Base-by-base conservation (phyloP, 2,888 invertebrate species). In the Lasius platythorax region DNA sequence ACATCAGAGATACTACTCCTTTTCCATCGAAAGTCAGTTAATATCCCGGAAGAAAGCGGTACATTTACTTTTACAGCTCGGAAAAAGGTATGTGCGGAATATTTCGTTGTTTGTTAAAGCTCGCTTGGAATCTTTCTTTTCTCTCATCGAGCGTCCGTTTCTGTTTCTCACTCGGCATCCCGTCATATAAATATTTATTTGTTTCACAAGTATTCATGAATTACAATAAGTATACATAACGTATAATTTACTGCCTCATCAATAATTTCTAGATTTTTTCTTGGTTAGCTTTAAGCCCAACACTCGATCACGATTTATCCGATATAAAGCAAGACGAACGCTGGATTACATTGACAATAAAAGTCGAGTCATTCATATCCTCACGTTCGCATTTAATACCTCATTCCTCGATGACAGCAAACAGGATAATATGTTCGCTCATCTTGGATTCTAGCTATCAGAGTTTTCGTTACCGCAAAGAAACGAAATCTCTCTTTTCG, bases 21-120 rank as follows among this genome's bases (percentile, higher is more conserved):
- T 90, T 87, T 85, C 83, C 87, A 85, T 90, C 89, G 78, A 72
- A 74, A 73, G 43, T 79, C 46, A 70, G 56, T 72, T 72, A 72
- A 87, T 88, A 91, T 87, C 86, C 89, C 89, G 87, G 88, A 87
- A 90, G 88, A 86, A 88, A 88, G 86, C 85, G 85, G 78, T 81
- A 64, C 61, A 66, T 84, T 79, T 86, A 81, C 88, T 87, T 83
- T 86, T 82, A 86, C 82, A 85, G 81, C 73, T 76, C 88, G 84
- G 86, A 84, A 86, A 88, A 90, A 87, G 88, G 88, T 90, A 87
- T 84, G 87, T 73, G 83, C 83, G 90, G 87, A 50, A 89, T 79
- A 76, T 78, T 81, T 87, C 76, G 85, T 82, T 82, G 83, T 85
- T 85, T 87, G 90, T 89, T 90, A 90, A 23, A 90, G 91, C 89